Conservation (phyloP, 2,888 invertebrate species). For the Dicroscelio sp. region DNA sequence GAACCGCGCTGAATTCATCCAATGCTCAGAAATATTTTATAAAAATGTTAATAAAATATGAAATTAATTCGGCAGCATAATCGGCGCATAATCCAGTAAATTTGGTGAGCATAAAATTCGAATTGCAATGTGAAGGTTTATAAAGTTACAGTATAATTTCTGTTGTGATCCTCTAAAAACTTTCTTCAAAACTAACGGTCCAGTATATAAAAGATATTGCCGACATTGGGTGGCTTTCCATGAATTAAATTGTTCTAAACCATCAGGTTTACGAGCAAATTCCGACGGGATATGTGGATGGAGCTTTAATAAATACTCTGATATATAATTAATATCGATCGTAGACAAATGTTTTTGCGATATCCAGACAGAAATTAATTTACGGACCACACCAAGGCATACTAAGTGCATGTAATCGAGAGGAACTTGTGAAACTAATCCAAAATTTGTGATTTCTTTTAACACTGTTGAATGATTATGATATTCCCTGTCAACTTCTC, state of each 20-base stretch:
- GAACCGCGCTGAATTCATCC: background rate
- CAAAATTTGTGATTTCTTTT: background rate
- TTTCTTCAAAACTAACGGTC: background rate
- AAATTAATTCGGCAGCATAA: background rate
- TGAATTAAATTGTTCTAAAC: background rate
- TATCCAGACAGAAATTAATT: background rate
- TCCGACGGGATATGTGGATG: background rate
- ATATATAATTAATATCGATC: background rate
- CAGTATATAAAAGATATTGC: background rate
- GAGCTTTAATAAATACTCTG: background rate
- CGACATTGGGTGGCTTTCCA: slow-evolving; percentile 18
- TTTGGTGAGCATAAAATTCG: background rate
- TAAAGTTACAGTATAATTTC: background rate
- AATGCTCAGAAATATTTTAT: background rate
- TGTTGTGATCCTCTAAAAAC: background rate
- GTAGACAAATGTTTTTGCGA: background rate
- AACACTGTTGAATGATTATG: background rate
- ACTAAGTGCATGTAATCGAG: slow-evolving; percentile 25
- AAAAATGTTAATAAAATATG: background rate
- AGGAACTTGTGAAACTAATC: background rate
- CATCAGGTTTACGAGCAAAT: background rate
- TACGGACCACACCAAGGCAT: background rate
- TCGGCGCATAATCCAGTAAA: background rate
- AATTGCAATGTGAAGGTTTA: background rate
- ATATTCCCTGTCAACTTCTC: slow-evolving; percentile 44